Conservation (phyloP, 2,797 vertebrate genomes). For the Enteromius trimaculatus region DNA sequence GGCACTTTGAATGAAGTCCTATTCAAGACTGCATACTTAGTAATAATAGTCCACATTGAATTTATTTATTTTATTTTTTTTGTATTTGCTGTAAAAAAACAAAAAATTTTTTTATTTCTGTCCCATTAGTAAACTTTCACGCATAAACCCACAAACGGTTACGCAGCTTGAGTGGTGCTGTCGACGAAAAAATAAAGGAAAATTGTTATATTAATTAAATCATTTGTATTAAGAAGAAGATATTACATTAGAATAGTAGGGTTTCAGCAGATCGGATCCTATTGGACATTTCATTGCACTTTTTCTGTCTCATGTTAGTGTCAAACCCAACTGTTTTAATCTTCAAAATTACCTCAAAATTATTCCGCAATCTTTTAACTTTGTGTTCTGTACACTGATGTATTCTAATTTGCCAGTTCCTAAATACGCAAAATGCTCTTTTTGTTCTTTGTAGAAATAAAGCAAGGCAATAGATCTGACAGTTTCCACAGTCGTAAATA, state of each 20-base stretch:
- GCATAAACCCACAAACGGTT: neutral
- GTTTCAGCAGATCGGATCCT: neutral
- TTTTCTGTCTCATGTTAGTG: neutral
- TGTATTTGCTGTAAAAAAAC: too few relatives aligned
- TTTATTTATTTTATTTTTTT: neutral
- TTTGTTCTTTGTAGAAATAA: neutral
- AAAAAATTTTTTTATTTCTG: neutral
- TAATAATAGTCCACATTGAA: neutral
- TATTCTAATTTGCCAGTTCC: neutral
- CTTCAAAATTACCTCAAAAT: neutral
- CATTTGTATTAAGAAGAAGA: neutral
- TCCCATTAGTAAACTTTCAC: neutral
- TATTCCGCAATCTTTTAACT: neutral
- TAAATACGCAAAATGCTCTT: neutral
- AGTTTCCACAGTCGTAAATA: slow-evolving; percentile 30
- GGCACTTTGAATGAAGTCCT: neutral
- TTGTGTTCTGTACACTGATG: neutral
- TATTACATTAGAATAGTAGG: too few relatives aligned
- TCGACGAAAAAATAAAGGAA: neutral
- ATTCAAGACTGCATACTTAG: neutral
- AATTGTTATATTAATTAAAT: neutral
- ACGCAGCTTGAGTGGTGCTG: neutral
- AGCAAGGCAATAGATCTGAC: slow-evolving; percentile 7
- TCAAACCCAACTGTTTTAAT: neutral
- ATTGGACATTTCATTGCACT: neutral